Evolutionary conservation across 2,113 vertebrate species (phyloP), one percentile per base, ranked within the genome.

Genomic region (Thymallus thymallus): DNA sequence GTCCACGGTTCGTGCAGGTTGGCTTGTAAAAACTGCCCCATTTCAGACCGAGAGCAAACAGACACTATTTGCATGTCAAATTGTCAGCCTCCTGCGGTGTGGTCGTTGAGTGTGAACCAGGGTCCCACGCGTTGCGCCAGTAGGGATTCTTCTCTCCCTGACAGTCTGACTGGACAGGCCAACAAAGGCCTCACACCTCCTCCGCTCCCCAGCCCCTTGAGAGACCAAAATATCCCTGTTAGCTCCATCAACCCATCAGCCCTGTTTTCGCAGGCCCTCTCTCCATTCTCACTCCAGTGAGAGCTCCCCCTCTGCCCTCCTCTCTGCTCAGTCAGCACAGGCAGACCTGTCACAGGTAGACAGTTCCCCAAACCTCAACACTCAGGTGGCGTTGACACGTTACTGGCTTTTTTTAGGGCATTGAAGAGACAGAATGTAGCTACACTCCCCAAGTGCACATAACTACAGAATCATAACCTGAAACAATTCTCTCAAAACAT

Each of bases 1-100:
- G 30, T 80, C 73, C 77, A 79, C 76, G 73, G 79, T 84, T 3
- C 69, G 79, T 88, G 88, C 88, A 75, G 74, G 76, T 81, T 78
- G 82, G 84, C 90, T 80, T 84, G 85, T 88, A 90, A 90, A 85
- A 87, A 88, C 83, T 88, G 84, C 77, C 76, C 72, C 74, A 66
- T 86, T 80, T 86, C 88, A 86, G 90, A 90, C 90, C 62, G 0
- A 87, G 81, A 89, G 89, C 90, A 93, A 91, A 92, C 88, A 92
- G 70, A 73, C 70, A 66, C 78, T 82, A 87, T 92, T 92, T 91
- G 88, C 81, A 87, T 84, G 80, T 82, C 75, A 84, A 87, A 86
- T 87, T 84, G 85, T 85, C 86, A 81, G 83, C 80, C 78, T 85
- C 80, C 81, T 91, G 90, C 51, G 84, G 88, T 91, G 88, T 86